Base-by-base conservation (phyloP, 2,888 invertebrate genomes). In the Tipula confusa region DNA sequence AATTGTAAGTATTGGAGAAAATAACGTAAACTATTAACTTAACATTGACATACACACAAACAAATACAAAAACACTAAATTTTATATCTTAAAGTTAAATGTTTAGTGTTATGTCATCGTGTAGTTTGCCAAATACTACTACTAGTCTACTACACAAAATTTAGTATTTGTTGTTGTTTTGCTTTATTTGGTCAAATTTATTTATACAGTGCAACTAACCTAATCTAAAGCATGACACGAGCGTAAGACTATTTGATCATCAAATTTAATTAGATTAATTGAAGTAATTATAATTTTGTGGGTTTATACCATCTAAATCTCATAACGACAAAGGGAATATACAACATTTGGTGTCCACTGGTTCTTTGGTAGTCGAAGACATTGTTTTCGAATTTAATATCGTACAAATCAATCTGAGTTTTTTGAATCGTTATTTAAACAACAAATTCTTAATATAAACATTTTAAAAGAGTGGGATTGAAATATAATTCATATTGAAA, bases 261-360 rank as follows among this genome's bases (percentile, higher is more conserved):
- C 64, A 64, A 64, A 64, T 11, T 64, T 64, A 64, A 64, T 64
- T 64, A 64, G 64, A 64, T 64, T 64, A 64, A 24, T 64, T 64
- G 64, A 24, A 64, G 24, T 24, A 64, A 64, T 64, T 64, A 64
- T 64, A 64, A 64, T 11, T 18, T 24, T 64, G 24, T 64, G 64
- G 64, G 18, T 64, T 64, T 64, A 64, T 64, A 64, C 18, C 13
- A 3, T 64, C 64, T 64, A 11, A 64, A 64, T 64, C 9, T 64
- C 24, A 64, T 24, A 64, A 64, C 24, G 18, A 64, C 24, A 18
- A 0, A 7, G 9, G 24, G 24, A 43, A 64, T 9, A 7, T 64
- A 64, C 24, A 2, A 24, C 18, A 64, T 64, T 64, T 64, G 9
- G 24, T 64, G 64, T 18, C 24, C n/a, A n/a, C n/a, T n/a, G n/a